A percentile compares a stretch with the other conserved stretches of the same genome.
Conservation (phyloP, 2,888 invertebrate genomes). For the Apomyelois bistriatella region DNA sequence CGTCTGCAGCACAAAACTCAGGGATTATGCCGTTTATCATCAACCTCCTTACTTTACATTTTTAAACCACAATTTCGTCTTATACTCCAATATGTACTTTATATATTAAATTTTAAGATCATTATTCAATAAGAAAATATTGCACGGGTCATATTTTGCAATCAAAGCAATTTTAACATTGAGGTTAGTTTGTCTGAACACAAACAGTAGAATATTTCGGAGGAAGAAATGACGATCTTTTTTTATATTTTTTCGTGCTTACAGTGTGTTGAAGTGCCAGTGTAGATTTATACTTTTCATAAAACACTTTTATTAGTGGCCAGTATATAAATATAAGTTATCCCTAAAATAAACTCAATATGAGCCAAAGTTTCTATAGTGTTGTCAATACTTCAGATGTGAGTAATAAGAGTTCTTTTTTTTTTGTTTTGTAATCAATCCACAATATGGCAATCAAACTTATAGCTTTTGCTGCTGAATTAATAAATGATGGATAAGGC, state of each 20-base stretch:
- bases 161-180: too few relatives aligned
- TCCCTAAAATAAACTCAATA: background rate
- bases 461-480: too few relatives aligned
- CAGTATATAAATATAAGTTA: background rate
- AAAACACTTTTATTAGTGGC: background rate
- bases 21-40: too few relatives aligned
- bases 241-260: background rate
- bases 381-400: constrained; percentile 10
- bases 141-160: too few relatives aligned
- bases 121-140: too few relatives aligned
- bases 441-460: too few relatives aligned
- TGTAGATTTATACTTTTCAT: background rate
- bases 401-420: background rate
- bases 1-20: too few relatives aligned
- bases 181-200: background rate
- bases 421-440: background rate
- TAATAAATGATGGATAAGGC: too few relatives aligned
- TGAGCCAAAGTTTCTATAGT: constrained; percentile 12
- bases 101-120: too few relatives aligned
- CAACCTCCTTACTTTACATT: background rate
- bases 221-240: background rate
- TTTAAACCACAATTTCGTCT: too few relatives aligned
- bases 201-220: background rate
- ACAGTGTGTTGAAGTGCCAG: background rate
- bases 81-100: too few relatives aligned